A percentile compares a stretch with the other conserved stretches of the same genome.
These are phyloP conservation scores for Empidonax alnorum DNA, from an alignment of 2,113 vertebrate species.

Conservation along the genomic window DNA sequence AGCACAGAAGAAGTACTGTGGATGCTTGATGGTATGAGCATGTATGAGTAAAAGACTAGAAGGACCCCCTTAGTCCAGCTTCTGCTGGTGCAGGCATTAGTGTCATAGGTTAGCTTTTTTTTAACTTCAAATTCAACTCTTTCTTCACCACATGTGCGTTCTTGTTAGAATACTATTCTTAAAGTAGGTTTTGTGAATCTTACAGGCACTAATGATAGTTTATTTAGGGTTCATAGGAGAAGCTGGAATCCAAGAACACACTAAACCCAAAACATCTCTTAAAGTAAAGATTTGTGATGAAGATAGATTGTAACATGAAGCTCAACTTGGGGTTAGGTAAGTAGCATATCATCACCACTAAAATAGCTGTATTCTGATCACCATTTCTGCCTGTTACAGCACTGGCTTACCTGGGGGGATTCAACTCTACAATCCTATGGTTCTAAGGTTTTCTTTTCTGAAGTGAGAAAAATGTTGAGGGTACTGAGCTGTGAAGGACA, in stretches of 20 bases:
- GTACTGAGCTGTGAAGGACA: neutral
- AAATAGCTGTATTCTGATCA: neutral
- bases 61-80: neutral
- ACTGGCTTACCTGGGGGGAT: neutral
- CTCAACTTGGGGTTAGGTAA: neutral
- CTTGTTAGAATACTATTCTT: neutral
- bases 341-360: neutral
- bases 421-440: neutral
- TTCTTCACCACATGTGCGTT: rapidly evolving
- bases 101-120: neutral
- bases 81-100: neutral
- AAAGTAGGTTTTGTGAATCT: neutral
- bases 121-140: neutral
- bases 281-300: neutral
- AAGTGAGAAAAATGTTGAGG: neutral
- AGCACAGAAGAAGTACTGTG: neutral
- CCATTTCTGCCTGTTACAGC: neutral
- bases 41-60: neutral
- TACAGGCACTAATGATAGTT: neutral
- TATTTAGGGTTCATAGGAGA: neutral
- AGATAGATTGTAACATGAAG: neutral
- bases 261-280: neutral
- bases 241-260: neutral
- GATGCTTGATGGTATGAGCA: neutral
- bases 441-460: neutral